A percentile compares a stretch with the other conserved stretches of the same genome.
phyloP scores from a whole-genome alignment of 2,797 vertebrate genomes.

The Gymnocypris eckloni region DNA sequence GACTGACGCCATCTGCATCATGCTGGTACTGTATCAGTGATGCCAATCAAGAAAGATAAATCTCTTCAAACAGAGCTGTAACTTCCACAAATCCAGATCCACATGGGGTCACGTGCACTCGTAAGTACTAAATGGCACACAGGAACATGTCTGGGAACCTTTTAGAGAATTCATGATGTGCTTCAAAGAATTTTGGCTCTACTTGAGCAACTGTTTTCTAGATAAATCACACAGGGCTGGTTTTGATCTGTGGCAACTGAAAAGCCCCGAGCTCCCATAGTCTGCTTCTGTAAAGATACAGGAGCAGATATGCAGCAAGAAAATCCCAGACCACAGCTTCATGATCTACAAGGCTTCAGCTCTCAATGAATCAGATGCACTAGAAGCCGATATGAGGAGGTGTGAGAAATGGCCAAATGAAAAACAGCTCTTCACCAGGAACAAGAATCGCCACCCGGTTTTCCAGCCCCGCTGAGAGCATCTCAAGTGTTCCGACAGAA shows the following conservation, averaged over 20 bases:
- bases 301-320: constrained; percentile 44
- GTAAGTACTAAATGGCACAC: constrained; percentile 27
- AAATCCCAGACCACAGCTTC: constrained; percentile 26
- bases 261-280: constrained; percentile 41
- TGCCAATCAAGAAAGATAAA: constrained; percentile 23
- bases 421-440: constrained; percentile 54
- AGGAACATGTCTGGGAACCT: constrained; percentile 43
- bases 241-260: constrained; percentile 56
- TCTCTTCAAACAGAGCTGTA: constrained; percentile 14
- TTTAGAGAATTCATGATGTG: constrained; percentile 25
- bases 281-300: constrained; percentile 52
- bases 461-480: constrained; percentile 63
- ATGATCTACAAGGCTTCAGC: constrained; percentile 32
- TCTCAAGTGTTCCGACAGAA: constrained; percentile 66
- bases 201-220: constrained; percentile 35
- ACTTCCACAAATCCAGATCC: constrained; percentile 38
- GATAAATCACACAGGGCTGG: constrained; percentile 56
- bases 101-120: not conserved
- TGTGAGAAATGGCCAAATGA: constrained; percentile 67
- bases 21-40: not conserved
- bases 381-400: constrained; percentile 56
- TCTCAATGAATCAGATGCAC: constrained; percentile 46
- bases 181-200: constrained; percentile 44
- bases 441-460: constrained; percentile 48
- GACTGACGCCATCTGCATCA: constrained; percentile 4